Conservation (phyloP, 1,140 invertebrate species). For the Hesperophylax magnus region DNA sequence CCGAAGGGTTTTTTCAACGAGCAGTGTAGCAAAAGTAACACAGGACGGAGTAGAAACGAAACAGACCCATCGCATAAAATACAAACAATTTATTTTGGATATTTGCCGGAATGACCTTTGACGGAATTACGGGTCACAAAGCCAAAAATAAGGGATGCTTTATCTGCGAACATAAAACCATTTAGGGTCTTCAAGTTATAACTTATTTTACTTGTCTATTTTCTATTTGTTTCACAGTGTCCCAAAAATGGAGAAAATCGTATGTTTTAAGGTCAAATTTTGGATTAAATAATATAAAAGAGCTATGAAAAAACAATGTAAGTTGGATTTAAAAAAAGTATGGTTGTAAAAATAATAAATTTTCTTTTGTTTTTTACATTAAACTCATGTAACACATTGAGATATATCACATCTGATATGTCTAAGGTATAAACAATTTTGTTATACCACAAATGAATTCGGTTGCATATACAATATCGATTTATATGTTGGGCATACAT, state of each 20-base stretch:
- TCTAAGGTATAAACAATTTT: no score
- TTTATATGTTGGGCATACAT: no score
- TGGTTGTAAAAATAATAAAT: no score
- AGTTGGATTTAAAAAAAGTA: no score
- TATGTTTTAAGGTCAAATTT: not conserved
- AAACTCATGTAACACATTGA: no score
- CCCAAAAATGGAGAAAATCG: not conserved
- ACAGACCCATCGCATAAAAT: constrained; percentile 21
- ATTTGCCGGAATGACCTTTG: constrained; percentile 28
- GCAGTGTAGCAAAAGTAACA: no score
- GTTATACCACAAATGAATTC: no score
- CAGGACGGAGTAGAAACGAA: not conserved
- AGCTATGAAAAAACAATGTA: no score
- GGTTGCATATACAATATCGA: no score
- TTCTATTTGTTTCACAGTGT: not conserved
- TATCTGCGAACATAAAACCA: constrained; percentile 4
- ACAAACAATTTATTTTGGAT: constrained; percentile 39
- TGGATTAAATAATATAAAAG: no score
- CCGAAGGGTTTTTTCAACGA: constrained; percentile 23
- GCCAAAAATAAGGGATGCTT: constrained; percentile 10
- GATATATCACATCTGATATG: no score
- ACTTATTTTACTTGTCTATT: not conserved
- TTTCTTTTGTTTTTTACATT: no score
- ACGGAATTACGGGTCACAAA: constrained; percentile 26
- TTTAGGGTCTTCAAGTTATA: not conserved